Percentiles rank a stretch among this genome's conserved stretches.
phyloP scores from a whole-genome alignment of 2,888 invertebrate species.

The Drosophila demipolita region DNA sequence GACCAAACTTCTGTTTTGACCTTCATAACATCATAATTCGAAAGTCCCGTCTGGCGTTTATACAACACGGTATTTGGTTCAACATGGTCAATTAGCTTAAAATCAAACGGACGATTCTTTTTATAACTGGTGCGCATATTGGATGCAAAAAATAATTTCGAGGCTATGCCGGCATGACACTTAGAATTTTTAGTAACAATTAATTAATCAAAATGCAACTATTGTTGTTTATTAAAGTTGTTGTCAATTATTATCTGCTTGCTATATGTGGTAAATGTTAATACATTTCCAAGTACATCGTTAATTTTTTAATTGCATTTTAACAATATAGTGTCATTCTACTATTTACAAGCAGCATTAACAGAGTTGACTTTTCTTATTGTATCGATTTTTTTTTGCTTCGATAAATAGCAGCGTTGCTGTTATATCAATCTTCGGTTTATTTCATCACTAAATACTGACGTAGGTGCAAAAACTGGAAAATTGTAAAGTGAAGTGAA shows the following conservation, averaged over 20 bases:
- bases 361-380: slow-evolving; percentile 10
- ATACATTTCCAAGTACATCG: not conserved
- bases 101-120: slow-evolving; percentile 81
- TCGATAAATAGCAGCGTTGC: slow-evolving; percentile 12
- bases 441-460: slow-evolving; percentile 44
- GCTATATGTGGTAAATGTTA: no score
- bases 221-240: not conserved
- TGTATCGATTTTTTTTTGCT: slow-evolving; percentile 13
- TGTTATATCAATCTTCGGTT: slow-evolving; percentile 12
- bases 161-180: slow-evolving; percentile 10
- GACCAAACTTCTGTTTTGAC: slow-evolving; percentile 75
- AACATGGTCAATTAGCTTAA: slow-evolving; percentile 78
- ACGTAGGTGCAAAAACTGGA: slow-evolving; percentile 71
- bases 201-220: not conserved
- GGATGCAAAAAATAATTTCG: not conserved
- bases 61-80: slow-evolving; percentile 77
- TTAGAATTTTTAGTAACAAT: not conserved
- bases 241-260: not conserved
- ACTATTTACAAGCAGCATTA: not conserved
- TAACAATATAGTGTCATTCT: slow-evolving; percentile 5
- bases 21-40: slow-evolving; percentile 79
- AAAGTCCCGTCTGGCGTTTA: slow-evolving; percentile 70
- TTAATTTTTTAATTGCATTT: not conserved
- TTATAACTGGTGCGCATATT: slow-evolving; percentile 79
- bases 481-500: slow-evolving; percentile 73